Evolutionary conservation across 2,888 invertebrate species (phyloP).

Genomic region (Sarcophaga caerulescens): DNA sequence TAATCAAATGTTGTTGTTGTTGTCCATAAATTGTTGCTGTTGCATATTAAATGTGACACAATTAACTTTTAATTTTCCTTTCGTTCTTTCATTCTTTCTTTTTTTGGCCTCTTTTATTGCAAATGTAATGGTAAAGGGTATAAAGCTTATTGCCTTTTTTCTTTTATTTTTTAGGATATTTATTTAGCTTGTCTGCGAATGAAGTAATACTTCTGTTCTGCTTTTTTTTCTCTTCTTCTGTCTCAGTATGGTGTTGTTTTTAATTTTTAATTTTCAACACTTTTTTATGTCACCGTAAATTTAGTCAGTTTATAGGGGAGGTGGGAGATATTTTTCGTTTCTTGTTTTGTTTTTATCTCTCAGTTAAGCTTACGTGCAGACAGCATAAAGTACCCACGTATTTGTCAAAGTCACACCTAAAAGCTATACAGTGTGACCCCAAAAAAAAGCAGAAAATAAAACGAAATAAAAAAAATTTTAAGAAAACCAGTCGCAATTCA

Average conservation of each 20-base stretch:
- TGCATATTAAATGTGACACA: conserved; percentile 55
- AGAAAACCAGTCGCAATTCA: conserved; percentile 8
- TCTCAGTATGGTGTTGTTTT: not conserved
- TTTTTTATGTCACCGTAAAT: conserved; percentile 35
- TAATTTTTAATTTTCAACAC: conserved; percentile 48
- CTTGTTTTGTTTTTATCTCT: not conserved
- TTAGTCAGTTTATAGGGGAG: conserved; percentile 11
- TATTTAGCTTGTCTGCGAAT: not conserved
- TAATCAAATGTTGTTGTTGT: conserved; percentile 14
- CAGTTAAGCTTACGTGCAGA: conserved; percentile 58
- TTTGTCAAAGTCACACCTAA: conserved; percentile 57
- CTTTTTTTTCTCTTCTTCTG: too few relatives aligned
- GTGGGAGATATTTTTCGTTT: not conserved
- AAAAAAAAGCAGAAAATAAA: conserved; percentile 20
- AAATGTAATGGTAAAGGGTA: not conserved
- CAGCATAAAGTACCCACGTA: conserved; percentile 44
- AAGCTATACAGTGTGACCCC: conserved; percentile 2
- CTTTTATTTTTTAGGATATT: not conserved
- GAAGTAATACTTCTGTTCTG: not conserved
- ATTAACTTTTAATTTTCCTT: conserved; percentile 46
- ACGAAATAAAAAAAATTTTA: not conserved
- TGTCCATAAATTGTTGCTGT: conserved; percentile 28
- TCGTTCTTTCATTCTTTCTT: not conserved
- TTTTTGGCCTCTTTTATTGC: not conserved
- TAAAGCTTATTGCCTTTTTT: not conserved